Base-by-base conservation (phyloP, 2,888 invertebrate genomes). In the Thymelicus lineola region DNA sequence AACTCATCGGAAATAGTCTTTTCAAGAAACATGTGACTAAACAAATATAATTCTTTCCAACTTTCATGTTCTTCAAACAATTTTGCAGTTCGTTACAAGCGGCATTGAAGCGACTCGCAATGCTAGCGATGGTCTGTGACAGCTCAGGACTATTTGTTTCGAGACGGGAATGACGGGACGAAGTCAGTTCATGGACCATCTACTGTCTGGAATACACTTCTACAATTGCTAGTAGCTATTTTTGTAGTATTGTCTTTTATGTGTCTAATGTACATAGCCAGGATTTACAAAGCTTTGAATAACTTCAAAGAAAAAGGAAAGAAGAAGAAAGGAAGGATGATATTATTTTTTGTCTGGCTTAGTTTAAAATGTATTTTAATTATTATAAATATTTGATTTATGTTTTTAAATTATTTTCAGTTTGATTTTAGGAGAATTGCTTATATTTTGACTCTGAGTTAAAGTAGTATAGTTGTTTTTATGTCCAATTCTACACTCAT, bases 21-120 rank as follows among this genome's bases (percentile, higher is more conserved):
- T 69, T 48, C 58, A 63, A 48, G 69, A 68, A 68, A 68, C 55
- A 17, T 55, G 55, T 45, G 35, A 12, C 53, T 53, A 15, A 53
- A 53, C 12, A 12, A 28, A n/a, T 9, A 38, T 15, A 10, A n/a
- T 48, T 50, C 36, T 17, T 66, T 64, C 63, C 36, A 63, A 71
- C 64, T 67, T 73, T 70, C 73, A 73, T 70, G 59, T 71, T 61
- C 70, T 62, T 69, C 77, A 79, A 78, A 78, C 82, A 79, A 86
- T 86, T 84, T 82, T 80, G 82, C 82, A 84, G 81, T 78, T 84
- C 86, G 83, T 86, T 86, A 80, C 77, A 64, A 75, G 65, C 70
- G 73, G 70, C 80, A 79, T 76, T 77, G 75, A 77, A 77, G 79
- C 84, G 75, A 45, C 61, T 62, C 28, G 74, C 77, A 77, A 80